phyloP scores from a whole-genome alignment of 1,140 invertebrate genomes.

The Armadillidium nasatum region DNA sequence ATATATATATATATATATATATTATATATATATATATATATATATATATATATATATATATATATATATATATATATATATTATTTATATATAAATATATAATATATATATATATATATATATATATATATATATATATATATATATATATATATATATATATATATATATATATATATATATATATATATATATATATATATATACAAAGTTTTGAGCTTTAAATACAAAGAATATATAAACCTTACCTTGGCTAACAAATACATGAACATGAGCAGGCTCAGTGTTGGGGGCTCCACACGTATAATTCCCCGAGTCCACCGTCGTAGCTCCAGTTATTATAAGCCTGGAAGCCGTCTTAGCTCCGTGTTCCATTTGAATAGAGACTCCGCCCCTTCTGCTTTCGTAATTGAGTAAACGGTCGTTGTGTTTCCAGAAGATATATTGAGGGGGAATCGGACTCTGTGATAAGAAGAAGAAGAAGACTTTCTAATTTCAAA shows the following conservation, averaged over 20 bases:
- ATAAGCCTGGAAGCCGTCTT: slow-evolving; percentile 43
- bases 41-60: no score
- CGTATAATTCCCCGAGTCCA: slow-evolving; percentile 51
- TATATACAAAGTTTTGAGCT: neutral
- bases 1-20: no score
- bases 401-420: slow-evolving; percentile 88
- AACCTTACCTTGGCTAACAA: slow-evolving; percentile 45
- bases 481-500: no score
- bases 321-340: slow-evolving; percentile 45
- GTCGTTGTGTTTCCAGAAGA: slow-evolving; percentile 70
- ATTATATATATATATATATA: no score
- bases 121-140: no score
- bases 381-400: slow-evolving; percentile 59
- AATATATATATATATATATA: no score
- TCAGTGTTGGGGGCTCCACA: slow-evolving; percentile 48
- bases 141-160: slow-evolving; percentile 19
- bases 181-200: slow-evolving; percentile 24
- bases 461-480: slow-evolving; percentile 25
- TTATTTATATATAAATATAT: no score
- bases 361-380: slow-evolving; percentile 39
- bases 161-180: slow-evolving; percentile 23
- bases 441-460: slow-evolving; percentile 46
- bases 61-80: no score
- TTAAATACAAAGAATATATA: neutral
- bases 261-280: slow-evolving; percentile 47